phyloP scores from a whole-genome alignment of 2,888 invertebrate species.

The Eupithecia insigniata region DNA sequence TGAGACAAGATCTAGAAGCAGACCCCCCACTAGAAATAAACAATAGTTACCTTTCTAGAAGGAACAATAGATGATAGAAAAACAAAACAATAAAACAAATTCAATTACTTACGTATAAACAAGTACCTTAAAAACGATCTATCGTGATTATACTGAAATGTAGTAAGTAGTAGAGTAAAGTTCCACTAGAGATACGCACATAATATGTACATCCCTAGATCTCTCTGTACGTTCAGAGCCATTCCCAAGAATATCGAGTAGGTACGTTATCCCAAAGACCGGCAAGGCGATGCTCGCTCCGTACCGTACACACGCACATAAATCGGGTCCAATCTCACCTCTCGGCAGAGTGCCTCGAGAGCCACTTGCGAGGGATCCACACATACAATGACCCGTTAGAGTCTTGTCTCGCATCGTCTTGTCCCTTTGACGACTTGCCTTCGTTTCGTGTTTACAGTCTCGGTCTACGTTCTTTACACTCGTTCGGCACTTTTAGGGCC shows the following conservation, averaged over 20 bases:
- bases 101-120: too few species aligned
- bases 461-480: slow-evolving; percentile 1
- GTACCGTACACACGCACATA: slow-evolving; percentile 4
- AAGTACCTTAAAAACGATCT: too few species aligned
- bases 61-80: too few species aligned
- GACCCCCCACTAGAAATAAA: too few species aligned
- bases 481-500: neutral
- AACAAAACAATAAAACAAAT: too few species aligned
- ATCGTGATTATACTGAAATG: too few species aligned
- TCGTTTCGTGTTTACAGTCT: slow-evolving; percentile 6
- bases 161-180: neutral
- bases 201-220: neutral
- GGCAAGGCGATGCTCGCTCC: neutral
- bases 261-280: slow-evolving; percentile 3
- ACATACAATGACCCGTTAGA: neutral
- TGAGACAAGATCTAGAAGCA: neutral
- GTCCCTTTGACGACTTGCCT: neutral
- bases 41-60: too few species aligned
- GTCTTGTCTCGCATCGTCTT: neutral
- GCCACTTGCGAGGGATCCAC: neutral
- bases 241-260: slow-evolving; percentile 9
- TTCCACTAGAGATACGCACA: neutral
- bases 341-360: neutral
- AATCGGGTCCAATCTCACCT: slow-evolving; percentile 1
- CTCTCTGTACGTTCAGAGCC: neutral